Percentiles rank a stretch among this genome's conserved stretches.
Evolutionary conservation across 1,140 invertebrate genomes (phyloP).

Genomic region (Rhagoletis pomonella): DNA sequence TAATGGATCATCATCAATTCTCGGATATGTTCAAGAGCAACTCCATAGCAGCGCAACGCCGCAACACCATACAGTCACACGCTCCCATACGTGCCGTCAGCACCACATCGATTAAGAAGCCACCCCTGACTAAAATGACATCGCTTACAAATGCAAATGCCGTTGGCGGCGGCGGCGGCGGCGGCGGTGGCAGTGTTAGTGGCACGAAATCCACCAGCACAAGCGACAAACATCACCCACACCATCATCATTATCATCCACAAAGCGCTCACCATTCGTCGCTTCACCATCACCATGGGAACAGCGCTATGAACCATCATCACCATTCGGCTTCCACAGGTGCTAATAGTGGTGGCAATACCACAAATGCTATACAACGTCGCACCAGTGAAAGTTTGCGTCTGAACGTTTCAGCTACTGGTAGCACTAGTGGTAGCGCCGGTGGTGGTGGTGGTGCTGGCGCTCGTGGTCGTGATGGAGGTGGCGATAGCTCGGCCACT

Average conservation of each 20-base stretch:
- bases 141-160: constrained; percentile 59
- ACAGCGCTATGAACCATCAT: constrained; percentile 58
- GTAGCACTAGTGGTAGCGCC: constrained; percentile 37
- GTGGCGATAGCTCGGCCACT: constrained; percentile 53
- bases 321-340: constrained; percentile 57
- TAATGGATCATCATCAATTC: constrained; percentile 69
- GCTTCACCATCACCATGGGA: constrained; percentile 60
- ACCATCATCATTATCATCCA: constrained; percentile 62
- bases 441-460: constrained; percentile 53
- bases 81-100: constrained; percentile 55
- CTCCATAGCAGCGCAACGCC: constrained; percentile 59
- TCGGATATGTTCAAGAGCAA: constrained; percentile 67
- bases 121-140: constrained; percentile 67
- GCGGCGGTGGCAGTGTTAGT: constrained; percentile 5
- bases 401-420: constrained; percentile 71
- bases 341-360: constrained; percentile 53
- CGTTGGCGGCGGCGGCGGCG: constrained; percentile 7
- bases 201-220: constrained; percentile 55
- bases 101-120: constrained; percentile 65
- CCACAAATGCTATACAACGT: constrained; percentile 80
- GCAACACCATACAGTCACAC: constrained; percentile 68
- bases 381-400: constrained; percentile 86
- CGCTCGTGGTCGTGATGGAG: constrained; percentile 52
- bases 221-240: constrained; percentile 55
- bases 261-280: constrained; percentile 57